phyloP scores from a whole-genome alignment of 2,888 invertebrate species.

The Diploptera punctata region DNA sequence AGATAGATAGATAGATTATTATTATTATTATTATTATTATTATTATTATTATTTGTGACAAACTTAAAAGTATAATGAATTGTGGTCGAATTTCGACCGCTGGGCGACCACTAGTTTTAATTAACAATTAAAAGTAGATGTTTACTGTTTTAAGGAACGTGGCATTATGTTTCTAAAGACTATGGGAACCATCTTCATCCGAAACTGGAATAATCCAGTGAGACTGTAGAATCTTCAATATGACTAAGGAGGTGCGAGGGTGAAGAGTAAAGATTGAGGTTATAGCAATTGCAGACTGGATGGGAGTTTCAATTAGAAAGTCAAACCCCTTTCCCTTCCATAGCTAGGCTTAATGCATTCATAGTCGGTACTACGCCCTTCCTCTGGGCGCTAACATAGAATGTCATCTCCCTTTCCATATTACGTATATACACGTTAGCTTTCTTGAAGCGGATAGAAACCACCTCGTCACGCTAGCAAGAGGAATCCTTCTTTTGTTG shows the following conservation, averaged over 20 bases:
- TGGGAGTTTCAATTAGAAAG: constrained; percentile 22
- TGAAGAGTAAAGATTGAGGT: constrained; percentile 18
- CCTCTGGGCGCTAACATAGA: background rate
- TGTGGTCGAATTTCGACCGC: too few relatives aligned
- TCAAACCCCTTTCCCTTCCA: too few relatives aligned
- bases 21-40: too few relatives aligned
- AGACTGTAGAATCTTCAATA: background rate
- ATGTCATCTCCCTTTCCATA: background rate
- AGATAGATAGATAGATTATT: too few relatives aligned
- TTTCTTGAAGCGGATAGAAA: background rate
- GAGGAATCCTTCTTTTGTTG: background rate
- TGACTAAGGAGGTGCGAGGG: background rate
- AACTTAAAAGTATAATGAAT: too few relatives aligned
- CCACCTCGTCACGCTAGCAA: background rate
- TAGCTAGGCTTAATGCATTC: constrained; percentile 21
- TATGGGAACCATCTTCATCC: too few relatives aligned
- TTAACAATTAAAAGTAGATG: too few relatives aligned
- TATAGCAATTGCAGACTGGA: constrained; percentile 1
- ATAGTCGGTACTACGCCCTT: constrained; percentile 5
- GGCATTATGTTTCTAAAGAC: too few relatives aligned
- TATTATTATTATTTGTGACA: too few relatives aligned
- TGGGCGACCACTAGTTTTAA: too few relatives aligned
- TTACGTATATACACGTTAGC: background rate
- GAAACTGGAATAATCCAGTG: too few relatives aligned
- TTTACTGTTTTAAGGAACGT: too few relatives aligned